These are phyloP conservation scores for Cavia porcellus DNA, from an alignment of 2,113 vertebrate species.

Conservation along the genomic window DNA sequence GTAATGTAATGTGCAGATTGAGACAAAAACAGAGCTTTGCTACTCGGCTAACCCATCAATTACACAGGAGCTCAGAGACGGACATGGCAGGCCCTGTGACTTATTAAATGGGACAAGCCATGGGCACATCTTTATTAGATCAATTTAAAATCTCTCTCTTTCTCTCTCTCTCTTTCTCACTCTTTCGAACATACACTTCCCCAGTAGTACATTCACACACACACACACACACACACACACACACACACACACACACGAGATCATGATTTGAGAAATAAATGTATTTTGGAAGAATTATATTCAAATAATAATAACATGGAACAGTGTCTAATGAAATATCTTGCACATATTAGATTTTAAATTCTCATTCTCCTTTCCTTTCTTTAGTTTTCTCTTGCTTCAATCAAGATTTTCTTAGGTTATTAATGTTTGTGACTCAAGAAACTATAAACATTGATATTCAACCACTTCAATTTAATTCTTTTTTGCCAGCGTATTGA, in stretches of 20 bases:
- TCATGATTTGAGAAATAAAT: neutral
- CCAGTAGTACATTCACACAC: slow-evolving; percentile 31
- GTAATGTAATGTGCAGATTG: slow-evolving; percentile 65
- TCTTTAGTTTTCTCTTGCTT: neutral
- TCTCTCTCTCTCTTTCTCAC: no score
- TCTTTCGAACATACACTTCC: neutral
- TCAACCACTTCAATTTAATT: neutral
- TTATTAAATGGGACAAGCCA: slow-evolving; percentile 59
- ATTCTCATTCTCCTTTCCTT: neutral
- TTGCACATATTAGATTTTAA: neutral
- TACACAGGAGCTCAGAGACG: slow-evolving; percentile 52
- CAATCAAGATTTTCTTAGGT: neutral
- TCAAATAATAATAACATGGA: neutral
- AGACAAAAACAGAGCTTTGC: slow-evolving; percentile 6
- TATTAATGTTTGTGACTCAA: neutral
- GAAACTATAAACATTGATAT: neutral
- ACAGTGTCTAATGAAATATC: neutral
- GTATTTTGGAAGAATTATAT: neutral
- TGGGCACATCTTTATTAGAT: slow-evolving; percentile 67
- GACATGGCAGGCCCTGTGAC: slow-evolving; percentile 54
- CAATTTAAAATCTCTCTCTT: no score
- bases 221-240: neutral
- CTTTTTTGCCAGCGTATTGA: neutral
- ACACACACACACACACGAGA: no score
- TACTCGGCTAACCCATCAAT: slow-evolving; percentile 52